Evolutionary conservation across 2,113 vertebrate genomes (phyloP).

Genomic region (Dolichallabes microphthalmus): DNA sequence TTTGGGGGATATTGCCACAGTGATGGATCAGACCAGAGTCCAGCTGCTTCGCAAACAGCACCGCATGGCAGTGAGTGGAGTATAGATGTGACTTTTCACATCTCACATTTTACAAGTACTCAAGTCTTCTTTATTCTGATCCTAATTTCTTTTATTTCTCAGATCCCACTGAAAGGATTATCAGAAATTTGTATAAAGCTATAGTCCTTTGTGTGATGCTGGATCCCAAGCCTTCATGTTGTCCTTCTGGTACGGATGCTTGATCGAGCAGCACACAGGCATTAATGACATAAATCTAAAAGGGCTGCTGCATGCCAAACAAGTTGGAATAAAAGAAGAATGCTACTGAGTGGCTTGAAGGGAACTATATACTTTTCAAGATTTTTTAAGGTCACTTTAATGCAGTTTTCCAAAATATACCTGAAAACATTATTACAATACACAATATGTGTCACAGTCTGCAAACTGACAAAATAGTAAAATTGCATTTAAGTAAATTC

Average conservation of each 20-base stretch:
- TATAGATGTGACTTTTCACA: neutral
- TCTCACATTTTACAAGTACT: neutral
- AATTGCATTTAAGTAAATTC: neutral
- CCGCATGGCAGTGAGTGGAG: constrained; percentile 80
- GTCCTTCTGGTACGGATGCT: constrained; percentile 32
- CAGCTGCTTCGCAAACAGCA: constrained; percentile 81
- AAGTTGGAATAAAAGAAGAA: neutral
- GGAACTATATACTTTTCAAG: neutral
- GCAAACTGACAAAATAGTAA: neutral
- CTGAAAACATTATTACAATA: neutral
- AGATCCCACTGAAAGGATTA: constrained; percentile 83
- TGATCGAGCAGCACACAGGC: neutral
- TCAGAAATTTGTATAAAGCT: constrained; percentile 81
- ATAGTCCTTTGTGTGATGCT: constrained; percentile 68
- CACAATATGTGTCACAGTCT: neutral
- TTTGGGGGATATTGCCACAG: constrained; percentile 73
- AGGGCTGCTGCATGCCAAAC: neutral
- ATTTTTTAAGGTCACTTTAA: neutral
- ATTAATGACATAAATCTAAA: neutral
- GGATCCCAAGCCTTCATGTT: constrained; percentile 72
- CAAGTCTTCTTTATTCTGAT: neutral
- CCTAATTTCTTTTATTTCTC: constrained; percentile 30
- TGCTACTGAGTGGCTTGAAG: neutral
- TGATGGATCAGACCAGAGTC: constrained; percentile 81
- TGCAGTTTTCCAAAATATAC: neutral